Evolutionary conservation across 1,140 invertebrate species (phyloP).

Genomic region (Nilaparvata lugens): DNA sequence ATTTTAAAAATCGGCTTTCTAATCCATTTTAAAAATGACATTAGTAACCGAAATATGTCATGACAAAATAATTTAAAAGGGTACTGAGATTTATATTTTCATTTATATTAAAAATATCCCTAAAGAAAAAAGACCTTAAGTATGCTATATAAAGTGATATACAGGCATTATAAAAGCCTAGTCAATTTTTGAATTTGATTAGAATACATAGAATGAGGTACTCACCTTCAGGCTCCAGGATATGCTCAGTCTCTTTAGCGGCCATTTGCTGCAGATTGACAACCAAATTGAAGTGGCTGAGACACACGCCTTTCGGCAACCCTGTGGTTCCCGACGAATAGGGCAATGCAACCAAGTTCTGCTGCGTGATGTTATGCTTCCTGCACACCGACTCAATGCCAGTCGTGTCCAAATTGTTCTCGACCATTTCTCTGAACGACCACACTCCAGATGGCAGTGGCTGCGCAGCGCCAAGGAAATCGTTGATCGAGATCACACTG

Average conservation of each 20-base stretch:
- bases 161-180: too few species aligned
- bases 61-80: too few species aligned
- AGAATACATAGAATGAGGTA: background rate
- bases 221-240: background rate
- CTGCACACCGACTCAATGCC: constrained; percentile 25
- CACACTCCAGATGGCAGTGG: background rate
- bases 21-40: too few species aligned
- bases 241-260: background rate
- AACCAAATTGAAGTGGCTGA: constrained; percentile 60
- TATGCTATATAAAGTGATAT: too few species aligned
- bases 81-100: too few species aligned
- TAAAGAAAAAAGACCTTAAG: too few species aligned
- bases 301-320: constrained; percentile 74
- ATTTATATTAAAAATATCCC: too few species aligned
- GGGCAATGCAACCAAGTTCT: constrained; percentile 29
- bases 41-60: too few species aligned
- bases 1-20: too few species aligned
- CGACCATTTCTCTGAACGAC: background rate
- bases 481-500: background rate
- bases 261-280: constrained; percentile 23
- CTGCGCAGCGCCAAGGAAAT: background rate
- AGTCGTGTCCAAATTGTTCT: background rate
- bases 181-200: too few species aligned
- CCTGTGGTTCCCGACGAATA: constrained; percentile 64
- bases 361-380: background rate